Evolutionary conservation across 2,113 vertebrate genomes (phyloP).

Genomic region (Struthidea cinerea): DNA sequence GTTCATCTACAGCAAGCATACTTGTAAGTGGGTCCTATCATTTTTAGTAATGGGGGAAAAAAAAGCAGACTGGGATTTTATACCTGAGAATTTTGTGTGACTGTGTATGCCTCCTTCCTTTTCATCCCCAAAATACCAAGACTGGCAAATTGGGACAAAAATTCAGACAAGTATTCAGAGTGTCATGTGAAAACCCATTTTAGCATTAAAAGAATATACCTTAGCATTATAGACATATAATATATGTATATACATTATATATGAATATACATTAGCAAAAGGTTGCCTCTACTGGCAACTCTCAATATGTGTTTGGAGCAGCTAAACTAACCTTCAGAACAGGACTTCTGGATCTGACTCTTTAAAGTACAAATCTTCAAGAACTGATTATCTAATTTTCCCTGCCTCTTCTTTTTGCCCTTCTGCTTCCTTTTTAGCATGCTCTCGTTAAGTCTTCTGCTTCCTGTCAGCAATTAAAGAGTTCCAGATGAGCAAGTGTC

Average conservation of each 20-base stretch:
- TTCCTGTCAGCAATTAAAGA: neutral
- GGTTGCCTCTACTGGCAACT: neutral
- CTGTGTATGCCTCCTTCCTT: neutral
- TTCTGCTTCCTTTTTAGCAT: neutral
- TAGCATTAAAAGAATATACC: neutral
- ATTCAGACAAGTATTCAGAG: neutral
- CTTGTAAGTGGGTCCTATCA: neutral
- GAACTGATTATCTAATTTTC: neutral
- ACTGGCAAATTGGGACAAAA: neutral
- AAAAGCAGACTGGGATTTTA: neutral
- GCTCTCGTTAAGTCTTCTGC: neutral
- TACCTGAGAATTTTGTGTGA: neutral
- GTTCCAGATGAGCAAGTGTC: neutral
- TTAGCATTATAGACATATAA: no score
- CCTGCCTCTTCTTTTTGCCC: neutral
- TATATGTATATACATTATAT: no score
- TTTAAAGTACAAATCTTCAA: neutral
- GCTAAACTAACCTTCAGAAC: neutral
- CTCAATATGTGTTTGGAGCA: neutral
- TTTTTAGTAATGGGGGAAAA: neutral
- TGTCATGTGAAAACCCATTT: neutral
- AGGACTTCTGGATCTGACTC: neutral
- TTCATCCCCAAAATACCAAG: neutral
- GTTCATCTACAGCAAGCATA: neutral
- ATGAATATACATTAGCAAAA: neutral